phyloP scores from a whole-genome alignment of 2,797 vertebrate genomes.

The Sebastes nivosus region DNA sequence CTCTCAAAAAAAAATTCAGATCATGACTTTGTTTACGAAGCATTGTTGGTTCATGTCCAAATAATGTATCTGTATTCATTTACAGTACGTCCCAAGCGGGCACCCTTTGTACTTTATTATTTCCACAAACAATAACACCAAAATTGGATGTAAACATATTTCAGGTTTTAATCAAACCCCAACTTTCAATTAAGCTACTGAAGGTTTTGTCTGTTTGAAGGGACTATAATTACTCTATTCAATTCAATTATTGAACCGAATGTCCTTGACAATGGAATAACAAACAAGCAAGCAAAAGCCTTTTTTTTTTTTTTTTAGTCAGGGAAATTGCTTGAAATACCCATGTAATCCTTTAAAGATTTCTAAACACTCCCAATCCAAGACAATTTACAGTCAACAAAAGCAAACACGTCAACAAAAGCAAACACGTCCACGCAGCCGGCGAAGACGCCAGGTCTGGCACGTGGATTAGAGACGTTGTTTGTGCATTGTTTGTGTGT shows the following conservation, averaged over 20 bases:
- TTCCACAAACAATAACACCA: slow-evolving; percentile 30
- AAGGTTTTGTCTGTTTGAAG: slow-evolving; percentile 33
- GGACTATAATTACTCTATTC: slow-evolving; percentile 47
- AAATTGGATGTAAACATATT: slow-evolving; percentile 26
- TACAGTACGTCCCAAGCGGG: not conserved
- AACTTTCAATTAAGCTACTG: slow-evolving; percentile 36
- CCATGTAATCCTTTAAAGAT: slow-evolving; percentile 56
- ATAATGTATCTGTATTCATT: not conserved
- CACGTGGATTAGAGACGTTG: slow-evolving; percentile 22
- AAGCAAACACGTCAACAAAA: slow-evolving; percentile 39
- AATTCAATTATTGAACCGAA: slow-evolving; percentile 42
- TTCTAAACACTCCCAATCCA: slow-evolving; percentile 33
- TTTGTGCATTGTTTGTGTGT: slow-evolving; percentile 19
- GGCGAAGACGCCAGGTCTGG: slow-evolving; percentile 19
- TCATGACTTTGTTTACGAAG: not conserved
- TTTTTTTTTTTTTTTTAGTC: slow-evolving; percentile 1
- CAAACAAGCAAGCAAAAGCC: slow-evolving; percentile 32
- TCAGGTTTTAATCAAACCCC: not conserved
- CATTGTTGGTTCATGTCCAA: not conserved
- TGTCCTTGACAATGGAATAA: slow-evolving; percentile 34
- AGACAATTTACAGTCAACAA: slow-evolving; percentile 32
- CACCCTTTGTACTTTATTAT: slow-evolving; percentile 24
- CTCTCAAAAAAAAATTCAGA: not conserved
- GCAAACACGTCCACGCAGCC: slow-evolving; percentile 31
- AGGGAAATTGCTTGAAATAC: slow-evolving; percentile 46